A percentile compares a stretch with the other conserved stretches of the same genome.
Conservation (phyloP, 2,888 invertebrate species). For the Strigamia transsilvanica region DNA sequence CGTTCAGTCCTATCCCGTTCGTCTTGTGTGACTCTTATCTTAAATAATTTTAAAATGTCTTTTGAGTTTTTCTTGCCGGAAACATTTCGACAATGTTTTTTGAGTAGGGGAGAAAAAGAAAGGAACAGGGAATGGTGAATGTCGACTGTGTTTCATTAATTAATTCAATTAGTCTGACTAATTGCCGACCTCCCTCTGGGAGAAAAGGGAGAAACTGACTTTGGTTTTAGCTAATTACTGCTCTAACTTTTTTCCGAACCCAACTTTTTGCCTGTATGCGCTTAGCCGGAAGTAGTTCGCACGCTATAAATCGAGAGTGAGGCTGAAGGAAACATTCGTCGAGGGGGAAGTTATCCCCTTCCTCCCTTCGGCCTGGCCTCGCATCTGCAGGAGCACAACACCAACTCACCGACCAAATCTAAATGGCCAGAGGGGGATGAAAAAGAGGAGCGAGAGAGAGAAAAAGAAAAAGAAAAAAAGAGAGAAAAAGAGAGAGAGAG, state of each 20-base stretch:
- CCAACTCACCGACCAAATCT: background rate
- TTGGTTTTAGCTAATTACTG: conserved; percentile 31
- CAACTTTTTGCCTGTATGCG: background rate
- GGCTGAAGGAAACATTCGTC: conserved; percentile 8
- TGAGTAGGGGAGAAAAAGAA: conserved; percentile 22
- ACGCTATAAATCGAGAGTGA: conserved; percentile 3
- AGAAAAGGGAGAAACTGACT: background rate
- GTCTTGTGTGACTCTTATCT: background rate
- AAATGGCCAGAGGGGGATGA: conserved; percentile 14
- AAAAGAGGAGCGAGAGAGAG: conserved; percentile 34
- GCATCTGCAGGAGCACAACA: background rate
- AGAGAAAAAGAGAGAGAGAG: too few species aligned
- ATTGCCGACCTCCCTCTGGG: conserved; percentile 27
- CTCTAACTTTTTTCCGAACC: background rate
- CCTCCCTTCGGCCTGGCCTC: background rate
- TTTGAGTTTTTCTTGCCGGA: background rate
- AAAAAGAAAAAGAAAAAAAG: background rate
- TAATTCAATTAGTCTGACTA: conserved; percentile 38
- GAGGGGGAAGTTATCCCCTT: conserved; percentile 8
- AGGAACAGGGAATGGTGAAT: background rate
- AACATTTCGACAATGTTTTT: conserved; percentile 6
- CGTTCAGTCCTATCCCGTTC: too few species aligned
- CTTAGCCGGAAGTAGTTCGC: conserved; percentile 8
- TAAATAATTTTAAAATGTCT: background rate
- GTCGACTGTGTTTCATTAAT: conserved; percentile 33